These are phyloP conservation scores for Perca flavescens DNA, from an alignment of 2,113 vertebrate species.

Conservation along the genomic window DNA sequence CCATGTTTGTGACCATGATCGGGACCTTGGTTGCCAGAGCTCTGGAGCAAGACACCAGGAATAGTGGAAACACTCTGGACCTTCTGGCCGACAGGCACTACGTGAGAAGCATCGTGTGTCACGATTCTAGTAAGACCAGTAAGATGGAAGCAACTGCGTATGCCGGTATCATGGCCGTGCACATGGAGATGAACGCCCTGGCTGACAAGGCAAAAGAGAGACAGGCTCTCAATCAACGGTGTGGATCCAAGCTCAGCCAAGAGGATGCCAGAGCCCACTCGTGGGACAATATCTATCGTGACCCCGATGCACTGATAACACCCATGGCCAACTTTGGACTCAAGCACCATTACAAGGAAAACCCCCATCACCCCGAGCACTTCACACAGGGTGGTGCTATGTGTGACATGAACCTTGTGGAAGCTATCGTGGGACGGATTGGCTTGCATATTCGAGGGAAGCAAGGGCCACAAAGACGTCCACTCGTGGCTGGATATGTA, in stretches of 20 bases:
- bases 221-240: not conserved
- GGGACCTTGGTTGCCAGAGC: not conserved
- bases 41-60: not conserved
- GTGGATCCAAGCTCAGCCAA: not conserved
- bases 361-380: not conserved
- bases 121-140: conserved; percentile 3
- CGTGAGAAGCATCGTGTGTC: not conserved
- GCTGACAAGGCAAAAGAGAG: not conserved
- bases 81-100: not conserved
- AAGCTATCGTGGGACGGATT: not conserved
- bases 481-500: not conserved
- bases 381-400: not conserved
- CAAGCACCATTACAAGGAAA: not conserved
- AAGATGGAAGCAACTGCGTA: not conserved
- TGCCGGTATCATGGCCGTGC: not conserved
- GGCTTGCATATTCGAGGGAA: conserved; percentile 1
- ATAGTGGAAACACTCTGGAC: not conserved
- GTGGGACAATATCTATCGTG: not conserved
- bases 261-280: not conserved
- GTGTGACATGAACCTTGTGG: not conserved
- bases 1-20: conserved; percentile 7
- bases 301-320: no score
- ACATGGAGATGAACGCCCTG: not conserved
- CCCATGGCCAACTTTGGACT: not conserved
- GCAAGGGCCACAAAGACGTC: not conserved